Evolutionary conservation across 1,140 invertebrate genomes (phyloP).

Genomic region (Scylla paramamosain): DNA sequence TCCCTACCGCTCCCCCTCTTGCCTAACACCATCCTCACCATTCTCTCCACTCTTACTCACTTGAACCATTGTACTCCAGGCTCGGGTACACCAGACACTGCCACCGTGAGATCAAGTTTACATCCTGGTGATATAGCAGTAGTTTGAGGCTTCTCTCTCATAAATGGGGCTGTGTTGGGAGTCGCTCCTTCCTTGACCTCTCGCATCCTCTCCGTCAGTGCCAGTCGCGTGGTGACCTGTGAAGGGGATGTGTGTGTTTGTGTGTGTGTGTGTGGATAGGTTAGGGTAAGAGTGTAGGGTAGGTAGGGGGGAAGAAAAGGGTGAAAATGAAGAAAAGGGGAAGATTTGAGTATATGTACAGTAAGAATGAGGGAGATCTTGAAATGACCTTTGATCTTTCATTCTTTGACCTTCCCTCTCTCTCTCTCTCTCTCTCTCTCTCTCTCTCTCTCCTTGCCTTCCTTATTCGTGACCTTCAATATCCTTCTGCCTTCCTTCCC

Average conservation of each 20-base stretch:
- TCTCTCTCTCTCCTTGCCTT: neutral
- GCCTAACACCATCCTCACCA: neutral
- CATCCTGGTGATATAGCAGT: slow-evolving; percentile 90
- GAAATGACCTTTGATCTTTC: no score
- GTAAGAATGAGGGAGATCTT: no score
- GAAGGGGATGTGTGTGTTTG: neutral
- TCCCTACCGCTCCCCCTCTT: neutral
- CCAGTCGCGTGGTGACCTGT: slow-evolving; percentile 41
- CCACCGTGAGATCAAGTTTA: slow-evolving; percentile 89
- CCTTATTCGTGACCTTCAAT: neutral
- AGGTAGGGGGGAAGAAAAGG: neutral
- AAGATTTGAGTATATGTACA: no score
- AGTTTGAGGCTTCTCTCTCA: slow-evolving; percentile 82
- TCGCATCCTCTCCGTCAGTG: slow-evolving; percentile 25
- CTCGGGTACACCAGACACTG: slow-evolving; percentile 93
- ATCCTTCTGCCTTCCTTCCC: no score
- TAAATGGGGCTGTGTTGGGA: slow-evolving; percentile 80
- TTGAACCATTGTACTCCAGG: slow-evolving; percentile 98
- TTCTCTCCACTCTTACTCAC: slow-evolving; percentile 79
- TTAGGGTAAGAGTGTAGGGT: neutral
- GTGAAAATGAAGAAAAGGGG: neutral
- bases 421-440: neutral
- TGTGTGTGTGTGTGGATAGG: neutral
- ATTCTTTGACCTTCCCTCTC: neutral
- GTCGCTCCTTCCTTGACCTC: neutral